These are phyloP conservation scores for Magallana gigas DNA, from an alignment of 1,140 invertebrate species.

Conservation along the genomic window DNA sequence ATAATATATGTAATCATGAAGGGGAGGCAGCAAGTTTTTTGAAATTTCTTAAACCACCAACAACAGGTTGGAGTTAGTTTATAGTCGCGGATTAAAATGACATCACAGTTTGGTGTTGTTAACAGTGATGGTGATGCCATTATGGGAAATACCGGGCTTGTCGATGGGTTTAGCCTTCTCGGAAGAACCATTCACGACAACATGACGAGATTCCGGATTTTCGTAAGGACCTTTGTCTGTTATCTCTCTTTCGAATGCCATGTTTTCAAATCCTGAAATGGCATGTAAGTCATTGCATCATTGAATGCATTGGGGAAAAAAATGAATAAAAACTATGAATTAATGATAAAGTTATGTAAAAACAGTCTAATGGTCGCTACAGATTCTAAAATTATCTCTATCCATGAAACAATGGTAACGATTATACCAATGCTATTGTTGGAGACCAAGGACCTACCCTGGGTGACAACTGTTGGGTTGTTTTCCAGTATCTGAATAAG, in stretches of 20 bases:
- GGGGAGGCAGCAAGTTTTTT: too few relatives aligned
- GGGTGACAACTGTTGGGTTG: conserved; percentile 56
- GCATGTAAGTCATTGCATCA: too few relatives aligned
- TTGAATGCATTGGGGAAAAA: too few relatives aligned
- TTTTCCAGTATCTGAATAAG: conserved; percentile 64
- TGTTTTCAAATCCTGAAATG: background rate
- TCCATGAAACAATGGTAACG: too few relatives aligned
- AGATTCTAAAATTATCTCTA: too few relatives aligned
- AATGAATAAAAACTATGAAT: background rate
- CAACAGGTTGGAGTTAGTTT: too few relatives aligned
- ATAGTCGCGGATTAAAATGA: too few relatives aligned
- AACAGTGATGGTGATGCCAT: background rate
- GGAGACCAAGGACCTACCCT: conserved; percentile 58
- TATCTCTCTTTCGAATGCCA: background rate
- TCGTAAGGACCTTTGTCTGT: background rate
- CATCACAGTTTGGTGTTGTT: background rate
- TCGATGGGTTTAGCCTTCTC: background rate
- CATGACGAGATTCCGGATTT: background rate
- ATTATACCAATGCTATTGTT: too few relatives aligned
- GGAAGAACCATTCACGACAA: background rate
- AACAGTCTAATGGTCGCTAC: too few relatives aligned
- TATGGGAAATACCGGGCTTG: background rate
- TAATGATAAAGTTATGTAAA: background rate
- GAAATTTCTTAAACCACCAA: too few relatives aligned
- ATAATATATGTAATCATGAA: too few relatives aligned